A percentile compares a stretch with the other conserved stretches of the same genome.
phyloP scores from a whole-genome alignment of 2,113 vertebrate genomes.

The Dendrocopos noguchii region DNA sequence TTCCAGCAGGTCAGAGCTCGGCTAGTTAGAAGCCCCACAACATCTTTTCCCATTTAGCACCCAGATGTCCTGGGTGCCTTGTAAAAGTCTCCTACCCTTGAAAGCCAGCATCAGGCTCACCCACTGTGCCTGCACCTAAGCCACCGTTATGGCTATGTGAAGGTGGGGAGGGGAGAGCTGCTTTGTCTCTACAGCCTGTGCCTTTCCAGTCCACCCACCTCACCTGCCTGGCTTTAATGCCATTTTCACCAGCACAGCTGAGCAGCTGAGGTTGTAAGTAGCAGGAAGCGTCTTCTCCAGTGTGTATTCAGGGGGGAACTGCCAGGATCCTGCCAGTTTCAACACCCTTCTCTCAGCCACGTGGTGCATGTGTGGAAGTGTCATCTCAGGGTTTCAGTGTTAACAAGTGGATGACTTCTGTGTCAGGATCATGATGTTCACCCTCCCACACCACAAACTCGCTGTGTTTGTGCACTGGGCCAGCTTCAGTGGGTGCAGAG shows the following conservation, averaged over 20 bases:
- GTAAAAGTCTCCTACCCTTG: not conserved
- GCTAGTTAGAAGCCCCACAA: not conserved
- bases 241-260: not conserved
- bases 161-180: not conserved
- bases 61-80: not conserved
- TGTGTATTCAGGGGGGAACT: not conserved
- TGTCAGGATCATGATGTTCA: not conserved
- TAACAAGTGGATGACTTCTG: slow-evolving; percentile 19
- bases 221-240: not conserved
- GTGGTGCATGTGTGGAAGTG: not conserved
- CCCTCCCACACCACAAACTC: not conserved
- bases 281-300: not conserved
- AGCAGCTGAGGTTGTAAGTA: not conserved
- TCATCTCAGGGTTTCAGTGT: not conserved
- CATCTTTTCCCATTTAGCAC: not conserved
- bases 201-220: not conserved
- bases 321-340: not conserved
- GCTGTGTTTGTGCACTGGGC: not conserved
- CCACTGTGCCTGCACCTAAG: not conserved
- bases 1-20: not conserved
- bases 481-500: not conserved
- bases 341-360: not conserved
- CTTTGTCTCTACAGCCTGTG: not conserved
- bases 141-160: rapidly evolving
- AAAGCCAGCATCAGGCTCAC: not conserved